A percentile compares a stretch with the other conserved stretches of the same genome.
Evolutionary conservation across 2,797 vertebrate species (phyloP).

Genomic region (Eidolon dupreanum): DNA sequence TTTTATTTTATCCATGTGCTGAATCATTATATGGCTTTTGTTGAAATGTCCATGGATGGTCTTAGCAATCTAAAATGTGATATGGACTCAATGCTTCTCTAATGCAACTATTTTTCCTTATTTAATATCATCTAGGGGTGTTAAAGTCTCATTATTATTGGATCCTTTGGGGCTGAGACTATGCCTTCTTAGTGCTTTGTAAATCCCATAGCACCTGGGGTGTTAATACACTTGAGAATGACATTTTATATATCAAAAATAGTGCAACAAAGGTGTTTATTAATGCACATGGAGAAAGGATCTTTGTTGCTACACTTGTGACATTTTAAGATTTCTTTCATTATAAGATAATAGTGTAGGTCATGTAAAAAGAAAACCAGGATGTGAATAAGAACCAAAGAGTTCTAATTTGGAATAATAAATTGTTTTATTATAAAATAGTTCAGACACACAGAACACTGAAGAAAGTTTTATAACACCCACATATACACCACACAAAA

Average conservation of each 20-base stretch:
- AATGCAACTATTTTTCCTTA: slow-evolving; percentile 23
- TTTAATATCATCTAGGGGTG: neutral
- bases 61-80: slow-evolving; percentile 5
- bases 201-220: neutral
- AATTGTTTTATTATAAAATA: slow-evolving; percentile 41
- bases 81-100: neutral
- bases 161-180: neutral
- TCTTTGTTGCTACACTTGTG: slow-evolving; percentile 11
- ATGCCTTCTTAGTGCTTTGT: neutral
- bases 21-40: slow-evolving; percentile 32
- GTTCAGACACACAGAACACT: neutral
- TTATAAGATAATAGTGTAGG: neutral
- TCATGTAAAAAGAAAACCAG: neutral
- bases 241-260: slow-evolving; percentile 30
- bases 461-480: neutral
- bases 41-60: neutral
- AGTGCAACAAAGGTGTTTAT: neutral
- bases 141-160: slow-evolving; percentile 40
- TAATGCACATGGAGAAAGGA: neutral
- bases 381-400: neutral
- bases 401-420: slow-evolving; percentile 21
- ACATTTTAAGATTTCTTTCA: slow-evolving; percentile 33
- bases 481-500: neutral
- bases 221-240: slow-evolving; percentile 27
- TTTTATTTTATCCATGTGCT: slow-evolving; percentile 50